Evolutionary conservation across 92 coral and sea anemone genomes (phyloP).

Genomic region (Nematostella vectensis): DNA sequence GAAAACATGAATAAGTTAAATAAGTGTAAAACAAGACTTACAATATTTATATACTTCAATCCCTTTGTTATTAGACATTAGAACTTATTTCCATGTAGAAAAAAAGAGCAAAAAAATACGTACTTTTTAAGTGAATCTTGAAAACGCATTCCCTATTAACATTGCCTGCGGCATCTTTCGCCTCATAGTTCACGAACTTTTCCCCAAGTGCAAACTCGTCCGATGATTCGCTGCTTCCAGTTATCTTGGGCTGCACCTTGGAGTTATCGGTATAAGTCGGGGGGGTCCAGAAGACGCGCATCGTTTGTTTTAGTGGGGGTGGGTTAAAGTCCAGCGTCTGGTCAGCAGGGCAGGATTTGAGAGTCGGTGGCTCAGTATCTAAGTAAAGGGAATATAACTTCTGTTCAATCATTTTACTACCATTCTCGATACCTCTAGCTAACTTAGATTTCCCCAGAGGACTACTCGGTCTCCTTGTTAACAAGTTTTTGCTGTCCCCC

Average conservation of each 20-base stretch:
- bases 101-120: no score
- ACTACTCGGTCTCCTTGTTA: no score
- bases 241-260: constrained; percentile 39
- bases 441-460: no score
- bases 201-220: constrained; percentile 40
- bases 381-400: background rate
- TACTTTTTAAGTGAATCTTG: constrained; percentile 74
- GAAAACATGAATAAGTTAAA: no score
- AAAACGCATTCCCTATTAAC: constrained; percentile 62
- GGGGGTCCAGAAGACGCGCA: constrained; percentile 51
- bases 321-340: constrained; percentile 27
- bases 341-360: constrained; percentile 67
- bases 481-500: no score
- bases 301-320: background rate
- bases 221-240: constrained; percentile 25
- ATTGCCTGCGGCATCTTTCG: constrained; percentile 56
- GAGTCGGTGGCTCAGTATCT: constrained; percentile 86
- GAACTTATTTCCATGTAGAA: no score
- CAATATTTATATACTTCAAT: no score
- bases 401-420: no score
- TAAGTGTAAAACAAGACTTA: no score
- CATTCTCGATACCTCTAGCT: no score
- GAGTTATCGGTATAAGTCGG: constrained; percentile 80
- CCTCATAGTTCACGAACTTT: constrained; percentile 44
- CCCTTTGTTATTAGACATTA: no score